These are phyloP conservation scores for Musca domestica DNA, from an alignment of 1,140 invertebrate genomes.

Conservation along the genomic window DNA sequence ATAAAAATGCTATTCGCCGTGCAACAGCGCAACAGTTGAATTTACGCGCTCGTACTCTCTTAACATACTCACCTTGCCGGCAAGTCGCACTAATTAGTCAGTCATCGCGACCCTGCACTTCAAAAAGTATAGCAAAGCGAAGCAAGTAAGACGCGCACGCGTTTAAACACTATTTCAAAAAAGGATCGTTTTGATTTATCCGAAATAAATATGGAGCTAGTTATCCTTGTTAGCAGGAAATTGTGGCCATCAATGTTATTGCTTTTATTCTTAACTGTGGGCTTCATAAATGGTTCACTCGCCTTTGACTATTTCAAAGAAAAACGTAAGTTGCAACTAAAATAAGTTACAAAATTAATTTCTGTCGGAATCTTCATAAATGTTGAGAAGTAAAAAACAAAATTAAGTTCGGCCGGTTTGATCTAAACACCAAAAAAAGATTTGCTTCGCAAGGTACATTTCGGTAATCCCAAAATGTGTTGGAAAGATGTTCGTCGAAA, in stretches of 20 bases:
- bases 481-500: too few species aligned
- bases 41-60: slow-evolving; percentile 1
- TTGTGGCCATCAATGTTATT: slow-evolving; percentile 12
- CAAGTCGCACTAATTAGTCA: background rate
- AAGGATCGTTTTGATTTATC: too few species aligned
- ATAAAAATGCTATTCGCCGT: slow-evolving; percentile 2
- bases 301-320: slow-evolving; percentile 23
- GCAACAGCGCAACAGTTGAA: slow-evolving; percentile 3
- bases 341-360: too few species aligned
- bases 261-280: background rate
- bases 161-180: background rate
- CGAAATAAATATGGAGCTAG: background rate
- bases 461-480: too few species aligned
- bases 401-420: too few species aligned
- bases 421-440: too few species aligned
- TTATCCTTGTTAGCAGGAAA: background rate
- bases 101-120: too few species aligned
- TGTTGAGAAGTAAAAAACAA: too few species aligned
- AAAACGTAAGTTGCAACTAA: slow-evolving; percentile 16
- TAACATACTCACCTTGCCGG: background rate
- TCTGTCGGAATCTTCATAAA: too few species aligned
- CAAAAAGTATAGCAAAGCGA: background rate
- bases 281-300: background rate
- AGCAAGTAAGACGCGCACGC: slow-evolving; percentile 13
- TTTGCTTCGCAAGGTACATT: too few species aligned